These are phyloP conservation scores for Xenopus laevis DNA, from an alignment of 2,113 vertebrate species.

Conservation along the genomic window DNA sequence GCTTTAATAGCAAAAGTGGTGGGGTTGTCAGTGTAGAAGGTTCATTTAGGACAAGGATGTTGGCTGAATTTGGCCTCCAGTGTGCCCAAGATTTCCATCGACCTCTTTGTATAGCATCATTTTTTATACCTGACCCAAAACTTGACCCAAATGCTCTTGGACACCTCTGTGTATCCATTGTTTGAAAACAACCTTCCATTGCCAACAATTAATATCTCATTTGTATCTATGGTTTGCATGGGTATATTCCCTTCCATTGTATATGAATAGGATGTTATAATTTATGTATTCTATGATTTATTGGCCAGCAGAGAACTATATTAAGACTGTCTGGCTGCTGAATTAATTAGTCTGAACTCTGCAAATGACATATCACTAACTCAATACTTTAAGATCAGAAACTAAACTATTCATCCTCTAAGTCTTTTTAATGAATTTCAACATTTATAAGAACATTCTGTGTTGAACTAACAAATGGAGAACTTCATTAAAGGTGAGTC, in stretches of 20 bases:
- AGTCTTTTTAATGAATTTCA: conserved; percentile 4
- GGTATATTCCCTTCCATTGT: neutral
- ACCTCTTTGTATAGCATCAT: no score
- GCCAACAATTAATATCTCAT: neutral
- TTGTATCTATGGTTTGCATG: neutral
- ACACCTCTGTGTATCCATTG: conserved; percentile 17
- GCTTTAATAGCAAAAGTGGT: no score
- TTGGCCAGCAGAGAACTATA: conserved; percentile 2
- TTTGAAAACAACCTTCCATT: neutral
- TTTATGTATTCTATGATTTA: neutral
- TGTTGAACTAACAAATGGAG: conserved; percentile 9
- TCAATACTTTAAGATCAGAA: conserved; percentile 1
- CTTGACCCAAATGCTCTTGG: no score
- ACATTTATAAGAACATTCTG: conserved; percentile 17
- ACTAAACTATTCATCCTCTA: neutral
- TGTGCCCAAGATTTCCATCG: no score
- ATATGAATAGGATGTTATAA: neutral
- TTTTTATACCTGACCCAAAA: no score
- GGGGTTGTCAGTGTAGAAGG: no score
- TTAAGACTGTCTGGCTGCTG: neutral
- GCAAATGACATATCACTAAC: conserved; percentile 7
- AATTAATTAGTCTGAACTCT: conserved; percentile 20
- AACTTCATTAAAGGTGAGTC: conserved; percentile 5
- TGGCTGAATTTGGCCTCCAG: no score
- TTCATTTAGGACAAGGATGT: no score